phyloP scores from a whole-genome alignment of 1,140 invertebrate genomes.

The Holotrichia oblita region DNA sequence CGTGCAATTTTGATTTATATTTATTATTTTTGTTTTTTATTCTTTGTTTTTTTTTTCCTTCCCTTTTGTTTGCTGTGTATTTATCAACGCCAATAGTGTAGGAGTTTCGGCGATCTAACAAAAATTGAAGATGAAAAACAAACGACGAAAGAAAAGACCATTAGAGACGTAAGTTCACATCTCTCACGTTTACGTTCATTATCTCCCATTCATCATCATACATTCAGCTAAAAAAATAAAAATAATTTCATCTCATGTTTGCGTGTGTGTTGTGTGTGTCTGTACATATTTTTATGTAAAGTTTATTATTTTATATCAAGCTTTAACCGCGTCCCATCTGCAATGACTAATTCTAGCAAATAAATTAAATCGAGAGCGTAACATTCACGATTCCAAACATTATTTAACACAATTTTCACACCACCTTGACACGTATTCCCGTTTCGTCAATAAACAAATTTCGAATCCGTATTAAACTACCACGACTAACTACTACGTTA shows the following conservation, averaged over 20 bases:
- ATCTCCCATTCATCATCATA: not conserved
- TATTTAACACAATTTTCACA: not conserved
- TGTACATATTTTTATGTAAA: no score
- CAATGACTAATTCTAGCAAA: not conserved
- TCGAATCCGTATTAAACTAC: not conserved
- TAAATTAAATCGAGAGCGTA: not conserved
- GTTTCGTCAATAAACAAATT: not conserved
- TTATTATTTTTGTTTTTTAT: constrained; percentile 41
- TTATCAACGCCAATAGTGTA: constrained; percentile 63
- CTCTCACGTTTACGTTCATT: constrained; percentile 21
- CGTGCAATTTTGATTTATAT: constrained; percentile 19
- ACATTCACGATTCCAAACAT: not conserved
- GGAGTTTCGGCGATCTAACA: constrained; percentile 71
- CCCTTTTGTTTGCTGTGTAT: not conserved
- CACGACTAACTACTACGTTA: not conserved
- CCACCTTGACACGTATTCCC: not conserved
- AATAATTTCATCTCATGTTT: no score
- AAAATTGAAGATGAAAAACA: constrained; percentile 64
- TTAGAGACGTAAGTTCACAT: constrained; percentile 25
- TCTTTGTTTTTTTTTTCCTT: constrained; percentile 44
- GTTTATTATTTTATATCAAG: no score
- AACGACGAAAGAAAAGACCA: constrained; percentile 43
- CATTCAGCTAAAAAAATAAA: not conserved
- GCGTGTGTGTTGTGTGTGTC: no score
- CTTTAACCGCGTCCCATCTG: not conserved